These are phyloP conservation scores for Dinocampus coccinellae DNA, from an alignment of 2,888 invertebrate species.

Conservation along the genomic window DNA sequence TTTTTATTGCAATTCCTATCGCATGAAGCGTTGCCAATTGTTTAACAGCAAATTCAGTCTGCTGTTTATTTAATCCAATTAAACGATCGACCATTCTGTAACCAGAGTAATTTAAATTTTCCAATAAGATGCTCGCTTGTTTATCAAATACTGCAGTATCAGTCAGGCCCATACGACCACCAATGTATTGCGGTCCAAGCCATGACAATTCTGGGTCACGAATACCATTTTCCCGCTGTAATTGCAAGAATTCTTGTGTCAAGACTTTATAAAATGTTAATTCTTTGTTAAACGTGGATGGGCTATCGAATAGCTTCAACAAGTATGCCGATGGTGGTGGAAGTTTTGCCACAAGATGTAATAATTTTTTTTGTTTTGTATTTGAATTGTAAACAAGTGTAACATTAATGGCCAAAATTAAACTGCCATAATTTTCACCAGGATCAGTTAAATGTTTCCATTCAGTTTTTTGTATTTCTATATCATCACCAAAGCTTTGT, in stretches of 20 bases:
- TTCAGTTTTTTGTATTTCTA: slow-evolving; percentile 52
- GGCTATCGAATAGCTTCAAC: slow-evolving; percentile 62
- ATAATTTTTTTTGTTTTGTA: slow-evolving; percentile 45
- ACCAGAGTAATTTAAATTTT: slow-evolving; percentile 59
- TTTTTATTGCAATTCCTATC: slow-evolving; percentile 55
- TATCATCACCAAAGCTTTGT: slow-evolving; percentile 49
- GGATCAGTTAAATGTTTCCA: slow-evolving; percentile 66
- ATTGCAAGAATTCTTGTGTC: slow-evolving; percentile 54
- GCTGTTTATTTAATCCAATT: slow-evolving; percentile 56
- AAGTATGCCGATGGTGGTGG: slow-evolving; percentile 62
- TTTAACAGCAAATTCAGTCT: slow-evolving; percentile 57
- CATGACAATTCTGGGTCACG: slow-evolving; percentile 50
- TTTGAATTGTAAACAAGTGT: slow-evolving; percentile 45
- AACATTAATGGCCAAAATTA: slow-evolving; percentile 60
- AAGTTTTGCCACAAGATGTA: slow-evolving; percentile 62
- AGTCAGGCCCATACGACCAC: slow-evolving; percentile 58
- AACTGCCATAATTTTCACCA: slow-evolving; percentile 66
- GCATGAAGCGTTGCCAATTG: slow-evolving; percentile 63
- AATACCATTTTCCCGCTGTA: slow-evolving; percentile 54
- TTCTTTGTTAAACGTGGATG: slow-evolving; percentile 63
- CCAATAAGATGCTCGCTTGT: slow-evolving; percentile 61
- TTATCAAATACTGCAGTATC: slow-evolving; percentile 55
- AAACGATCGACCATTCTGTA: slow-evolving; percentile 60
- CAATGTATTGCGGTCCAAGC: slow-evolving; percentile 58
- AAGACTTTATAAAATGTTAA: slow-evolving; percentile 59